phyloP scores from a whole-genome alignment of 2,113 vertebrate species.

The Amphiprion percula region DNA sequence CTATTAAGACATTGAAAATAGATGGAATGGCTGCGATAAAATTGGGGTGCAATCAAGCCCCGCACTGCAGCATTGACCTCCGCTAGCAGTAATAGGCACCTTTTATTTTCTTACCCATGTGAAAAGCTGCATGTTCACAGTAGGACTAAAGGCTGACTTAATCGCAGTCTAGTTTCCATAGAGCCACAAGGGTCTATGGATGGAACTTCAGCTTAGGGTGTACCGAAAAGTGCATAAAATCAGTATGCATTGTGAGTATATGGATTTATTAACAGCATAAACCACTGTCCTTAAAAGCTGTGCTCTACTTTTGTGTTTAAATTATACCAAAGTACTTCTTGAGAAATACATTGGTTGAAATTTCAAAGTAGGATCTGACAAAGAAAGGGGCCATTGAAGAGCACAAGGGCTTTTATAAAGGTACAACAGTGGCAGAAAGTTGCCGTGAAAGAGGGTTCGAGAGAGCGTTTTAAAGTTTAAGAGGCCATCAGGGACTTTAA shows the following conservation, averaged over 20 bases:
- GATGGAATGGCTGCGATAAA: background rate
- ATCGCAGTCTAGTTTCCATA: background rate
- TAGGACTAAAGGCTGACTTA: slow-evolving; percentile 8
- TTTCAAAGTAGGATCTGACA: slow-evolving; percentile 1
- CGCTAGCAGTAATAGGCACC: background rate
- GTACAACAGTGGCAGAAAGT: slow-evolving; percentile 19
- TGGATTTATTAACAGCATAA: slow-evolving; percentile 16
- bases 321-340: slow-evolving; percentile 4
- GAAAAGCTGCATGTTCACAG: background rate
- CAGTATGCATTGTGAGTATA: background rate
- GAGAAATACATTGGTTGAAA: slow-evolving; percentile 8
- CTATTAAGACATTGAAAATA: background rate
- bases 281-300: slow-evolving; percentile 14
- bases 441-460: slow-evolving; percentile 40
- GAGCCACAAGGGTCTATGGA: background rate
- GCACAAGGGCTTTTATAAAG: slow-evolving; percentile 25
- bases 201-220: background rate
- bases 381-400: slow-evolving; percentile 15
- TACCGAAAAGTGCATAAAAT: background rate
- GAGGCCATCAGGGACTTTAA: slow-evolving; percentile 36
- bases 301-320: background rate
- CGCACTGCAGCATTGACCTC: background rate
- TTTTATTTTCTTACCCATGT: slow-evolving; percentile 4
- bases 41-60: background rate
- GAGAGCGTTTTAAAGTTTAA: slow-evolving; percentile 45